Conservation (phyloP, 2,888 invertebrate species). For the Boloria selene region DNA sequence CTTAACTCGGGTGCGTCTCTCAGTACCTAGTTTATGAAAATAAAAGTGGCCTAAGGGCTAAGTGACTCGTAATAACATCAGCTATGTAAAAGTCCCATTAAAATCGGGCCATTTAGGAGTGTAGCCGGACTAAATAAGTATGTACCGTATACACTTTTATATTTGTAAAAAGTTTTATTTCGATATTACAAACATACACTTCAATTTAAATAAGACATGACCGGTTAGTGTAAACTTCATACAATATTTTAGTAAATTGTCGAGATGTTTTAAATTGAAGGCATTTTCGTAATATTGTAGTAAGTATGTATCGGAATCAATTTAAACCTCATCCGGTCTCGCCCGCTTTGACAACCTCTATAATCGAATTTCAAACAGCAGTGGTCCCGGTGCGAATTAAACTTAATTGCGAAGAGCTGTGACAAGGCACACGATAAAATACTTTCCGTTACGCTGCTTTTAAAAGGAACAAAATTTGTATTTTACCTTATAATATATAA, state of each 20-base stretch:
- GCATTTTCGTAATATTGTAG: background rate
- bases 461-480: background rate
- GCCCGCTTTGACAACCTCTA: conserved; percentile 61
- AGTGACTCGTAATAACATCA: no score
- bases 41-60: no score
- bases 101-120: no score
- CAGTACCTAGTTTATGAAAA: no score
- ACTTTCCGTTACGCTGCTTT: conserved; percentile 10
- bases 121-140: no score
- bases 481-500: background rate
- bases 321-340: conserved; percentile 48
- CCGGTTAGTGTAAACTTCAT: background rate
- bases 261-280: background rate
- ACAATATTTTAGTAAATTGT: no score
- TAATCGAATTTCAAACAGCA: conserved; percentile 53
- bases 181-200: no score
- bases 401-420: conserved; percentile 17
- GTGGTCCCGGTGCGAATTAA: conserved; percentile 18
- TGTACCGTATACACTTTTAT: no score
- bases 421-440: conserved; percentile 12
- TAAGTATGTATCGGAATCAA: conserved; percentile 56
- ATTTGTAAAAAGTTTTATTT: no score
- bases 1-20: no score
- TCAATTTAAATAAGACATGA: no score
- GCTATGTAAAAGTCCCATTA: no score